Evolutionary conservation across 2,797 vertebrate genomes (phyloP).

Genomic region (Enoplosus armatus): DNA sequence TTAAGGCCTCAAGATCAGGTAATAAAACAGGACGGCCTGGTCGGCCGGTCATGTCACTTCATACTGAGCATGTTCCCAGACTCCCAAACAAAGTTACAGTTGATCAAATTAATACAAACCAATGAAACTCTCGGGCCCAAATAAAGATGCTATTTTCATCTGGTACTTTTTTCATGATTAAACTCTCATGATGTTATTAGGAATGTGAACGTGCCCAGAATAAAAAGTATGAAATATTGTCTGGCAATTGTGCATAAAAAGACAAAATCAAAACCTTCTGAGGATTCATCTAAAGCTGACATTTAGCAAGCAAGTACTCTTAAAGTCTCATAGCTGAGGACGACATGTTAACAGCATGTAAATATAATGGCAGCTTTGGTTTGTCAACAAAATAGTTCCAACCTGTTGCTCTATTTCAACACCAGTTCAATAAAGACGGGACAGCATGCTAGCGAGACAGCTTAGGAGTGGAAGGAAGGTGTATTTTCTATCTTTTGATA

Average conservation of each 20-base stretch:
- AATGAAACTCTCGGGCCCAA: background rate
- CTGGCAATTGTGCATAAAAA: background rate
- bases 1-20: background rate
- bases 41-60: too few relatives aligned
- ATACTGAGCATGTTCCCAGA: too few relatives aligned
- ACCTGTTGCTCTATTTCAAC: background rate
- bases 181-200: background rate
- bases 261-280: background rate
- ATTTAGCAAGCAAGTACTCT: background rate
- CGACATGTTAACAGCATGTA: background rate
- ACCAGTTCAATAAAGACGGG: too few relatives aligned
- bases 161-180: background rate
- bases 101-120: background rate
- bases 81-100: background rate
- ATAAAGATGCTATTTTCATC: background rate
- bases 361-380: background rate
- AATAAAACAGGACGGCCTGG: background rate
- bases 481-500: too few relatives aligned
- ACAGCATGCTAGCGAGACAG: too few relatives aligned
- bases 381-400: background rate
- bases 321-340: too few relatives aligned
- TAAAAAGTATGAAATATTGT: conserved; percentile 1
- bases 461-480: too few relatives aligned
- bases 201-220: background rate
- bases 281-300: background rate